Percentiles rank a stretch among this genome's conserved stretches.
Conservation (phyloP, 2,797 vertebrate genomes). For the Masticophis lateralis region DNA sequence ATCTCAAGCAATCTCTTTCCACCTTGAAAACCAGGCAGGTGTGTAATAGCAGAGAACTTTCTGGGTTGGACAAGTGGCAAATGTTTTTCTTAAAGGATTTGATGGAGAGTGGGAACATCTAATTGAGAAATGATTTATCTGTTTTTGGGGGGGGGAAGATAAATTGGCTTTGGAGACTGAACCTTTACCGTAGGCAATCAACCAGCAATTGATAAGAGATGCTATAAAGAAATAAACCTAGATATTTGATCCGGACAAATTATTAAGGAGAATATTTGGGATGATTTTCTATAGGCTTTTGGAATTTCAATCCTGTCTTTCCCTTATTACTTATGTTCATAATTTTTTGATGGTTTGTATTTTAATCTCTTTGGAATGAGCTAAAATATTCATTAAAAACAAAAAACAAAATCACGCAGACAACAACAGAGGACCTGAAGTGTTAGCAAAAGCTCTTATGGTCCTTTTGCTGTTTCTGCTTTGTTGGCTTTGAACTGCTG, state of each 20-base stretch:
- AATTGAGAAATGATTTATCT: background rate
- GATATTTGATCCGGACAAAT: background rate
- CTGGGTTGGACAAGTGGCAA: background rate
- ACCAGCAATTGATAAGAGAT: background rate
- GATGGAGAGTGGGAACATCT: background rate
- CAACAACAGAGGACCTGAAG: background rate
- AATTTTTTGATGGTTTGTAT: background rate
- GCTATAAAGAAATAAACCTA: background rate
- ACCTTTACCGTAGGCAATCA: background rate
- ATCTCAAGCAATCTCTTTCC: background rate
- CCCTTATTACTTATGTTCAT: background rate
- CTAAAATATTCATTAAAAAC: background rate
- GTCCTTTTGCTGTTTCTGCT: background rate
- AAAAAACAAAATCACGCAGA: background rate
- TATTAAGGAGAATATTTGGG: background rate
- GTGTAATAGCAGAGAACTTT: background rate
- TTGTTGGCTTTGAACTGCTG: background rate
- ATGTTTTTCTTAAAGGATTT: background rate
- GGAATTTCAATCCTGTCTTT: background rate
- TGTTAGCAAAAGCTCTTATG: background rate
- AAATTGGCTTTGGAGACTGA: background rate
- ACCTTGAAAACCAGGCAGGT: background rate
- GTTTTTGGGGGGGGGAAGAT: background rate
- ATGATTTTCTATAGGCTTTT: background rate
- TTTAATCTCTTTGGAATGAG: background rate